These are phyloP conservation scores for Ptyas mucosa DNA, from an alignment of 2,113 vertebrate genomes.

Conservation along the genomic window DNA sequence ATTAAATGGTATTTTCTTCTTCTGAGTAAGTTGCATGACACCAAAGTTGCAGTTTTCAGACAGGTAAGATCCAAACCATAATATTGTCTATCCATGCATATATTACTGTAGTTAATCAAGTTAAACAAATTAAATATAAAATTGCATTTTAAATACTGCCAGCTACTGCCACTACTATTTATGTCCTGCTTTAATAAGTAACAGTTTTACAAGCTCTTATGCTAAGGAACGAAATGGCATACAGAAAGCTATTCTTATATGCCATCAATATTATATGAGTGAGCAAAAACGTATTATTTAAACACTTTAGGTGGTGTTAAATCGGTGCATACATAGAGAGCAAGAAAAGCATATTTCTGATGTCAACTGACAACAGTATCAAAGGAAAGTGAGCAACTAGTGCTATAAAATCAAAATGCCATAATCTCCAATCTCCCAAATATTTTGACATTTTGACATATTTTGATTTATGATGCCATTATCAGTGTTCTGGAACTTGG, in stretches of 20 bases:
- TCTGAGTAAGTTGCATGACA: not conserved
- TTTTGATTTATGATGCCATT: not conserved
- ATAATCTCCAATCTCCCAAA: not conserved
- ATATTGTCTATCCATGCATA: not conserved
- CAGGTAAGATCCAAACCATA: not conserved
- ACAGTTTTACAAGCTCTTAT: slow-evolving; percentile 5
- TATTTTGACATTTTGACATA: not conserved
- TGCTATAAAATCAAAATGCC: not conserved
- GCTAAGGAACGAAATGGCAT: slow-evolving; percentile 6
- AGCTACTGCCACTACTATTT: not conserved
- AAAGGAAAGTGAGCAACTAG: not conserved
- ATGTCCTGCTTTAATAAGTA: not conserved
- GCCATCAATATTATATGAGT: not conserved
- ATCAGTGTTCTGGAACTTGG: not conserved
- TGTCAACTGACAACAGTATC: not conserved
- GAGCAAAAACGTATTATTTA: not conserved
- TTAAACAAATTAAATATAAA: not conserved
- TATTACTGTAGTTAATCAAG: not conserved
- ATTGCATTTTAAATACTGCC: not conserved
- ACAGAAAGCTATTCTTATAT: not conserved
- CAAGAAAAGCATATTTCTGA: not conserved
- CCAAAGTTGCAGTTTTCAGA: not conserved
- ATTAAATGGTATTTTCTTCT: not conserved
- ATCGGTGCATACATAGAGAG: not conserved
- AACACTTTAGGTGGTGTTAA: not conserved